Evolutionary conservation across 2,797 vertebrate genomes (phyloP).

Genomic region (Nannoperca obscura): DNA sequence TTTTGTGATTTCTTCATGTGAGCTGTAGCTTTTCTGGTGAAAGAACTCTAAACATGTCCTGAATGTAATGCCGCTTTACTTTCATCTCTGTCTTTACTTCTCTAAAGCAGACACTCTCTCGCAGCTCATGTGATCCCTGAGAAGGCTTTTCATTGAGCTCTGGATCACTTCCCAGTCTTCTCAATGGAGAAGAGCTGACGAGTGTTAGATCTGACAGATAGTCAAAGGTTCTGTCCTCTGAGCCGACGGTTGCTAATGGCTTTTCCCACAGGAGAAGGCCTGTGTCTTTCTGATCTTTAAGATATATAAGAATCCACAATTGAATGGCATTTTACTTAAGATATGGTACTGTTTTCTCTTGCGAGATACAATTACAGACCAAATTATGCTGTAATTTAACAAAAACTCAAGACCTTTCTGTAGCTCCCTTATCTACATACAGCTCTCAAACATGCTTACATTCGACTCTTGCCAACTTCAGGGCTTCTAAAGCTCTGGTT

Average conservation of each 20-base stretch:
- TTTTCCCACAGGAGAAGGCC: slow-evolving; percentile 50
- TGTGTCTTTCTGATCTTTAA: slow-evolving; percentile 26
- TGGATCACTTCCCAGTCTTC: slow-evolving; percentile 76
- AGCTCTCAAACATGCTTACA: slow-evolving; percentile 20
- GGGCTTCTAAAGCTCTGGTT: slow-evolving; percentile 44
- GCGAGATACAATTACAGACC: slow-evolving; percentile 16
- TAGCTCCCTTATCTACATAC: slow-evolving; percentile 7
- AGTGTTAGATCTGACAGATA: slow-evolving; percentile 71
- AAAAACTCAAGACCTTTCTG: neutral
- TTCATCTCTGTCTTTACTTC: slow-evolving; percentile 45
- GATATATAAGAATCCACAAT: slow-evolving; percentile 15
- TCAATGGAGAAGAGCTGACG: slow-evolving; percentile 63
- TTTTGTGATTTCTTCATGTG: slow-evolving; percentile 19
- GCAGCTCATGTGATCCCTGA: slow-evolving; percentile 61
- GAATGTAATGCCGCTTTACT: slow-evolving; percentile 49
- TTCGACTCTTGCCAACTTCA: slow-evolving; percentile 23
- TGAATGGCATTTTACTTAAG: slow-evolving; percentile 17
- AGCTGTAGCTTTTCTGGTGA: slow-evolving; percentile 17
- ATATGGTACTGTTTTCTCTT: slow-evolving; percentile 10
- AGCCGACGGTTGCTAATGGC: slow-evolving; percentile 55
- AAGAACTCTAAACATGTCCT: slow-evolving; percentile 11
- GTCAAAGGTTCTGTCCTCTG: slow-evolving; percentile 68
- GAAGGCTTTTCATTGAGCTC: slow-evolving; percentile 77
- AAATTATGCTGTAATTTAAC: slow-evolving; percentile 15
- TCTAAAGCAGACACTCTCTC: slow-evolving; percentile 10